phyloP scores from a whole-genome alignment of 2,797 vertebrate genomes.

The Anabas testudineus region DNA sequence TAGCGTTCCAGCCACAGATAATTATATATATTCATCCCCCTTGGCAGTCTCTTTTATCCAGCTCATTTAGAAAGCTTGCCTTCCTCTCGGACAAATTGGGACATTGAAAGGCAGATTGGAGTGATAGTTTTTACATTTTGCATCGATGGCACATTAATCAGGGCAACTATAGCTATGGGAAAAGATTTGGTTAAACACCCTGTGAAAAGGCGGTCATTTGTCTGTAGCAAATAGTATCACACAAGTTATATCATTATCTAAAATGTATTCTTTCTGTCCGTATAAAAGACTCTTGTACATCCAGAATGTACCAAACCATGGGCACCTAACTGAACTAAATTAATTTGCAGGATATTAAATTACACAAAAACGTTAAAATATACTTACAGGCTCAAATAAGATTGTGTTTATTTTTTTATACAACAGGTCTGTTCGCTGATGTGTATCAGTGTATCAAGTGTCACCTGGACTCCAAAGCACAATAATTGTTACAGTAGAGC shows the following conservation, averaged over 20 bases:
- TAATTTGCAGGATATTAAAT: conserved; percentile 39
- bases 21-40: conserved; percentile 80
- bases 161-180: conserved; percentile 59
- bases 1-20: conserved; percentile 74
- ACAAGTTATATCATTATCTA: conserved; percentile 44
- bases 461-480: conserved; percentile 11
- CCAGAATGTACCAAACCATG: conserved; percentile 18
- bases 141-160: conserved; percentile 73
- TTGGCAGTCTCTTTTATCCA: conserved; percentile 79
- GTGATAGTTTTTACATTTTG: conserved; percentile 76
- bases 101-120: conserved; percentile 78
- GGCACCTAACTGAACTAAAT: conserved; percentile 22
- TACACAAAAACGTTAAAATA: background rate
- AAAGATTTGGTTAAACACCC: conserved; percentile 44
- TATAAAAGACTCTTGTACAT: conserved; percentile 26
- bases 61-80: conserved; percentile 75
- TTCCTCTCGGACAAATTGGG: conserved; percentile 77
- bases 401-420: conserved; percentile 14
- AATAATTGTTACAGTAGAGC: background rate
- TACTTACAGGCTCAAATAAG: conserved; percentile 8
- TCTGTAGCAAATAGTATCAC: conserved; percentile 47
- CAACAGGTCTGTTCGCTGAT: conserved; percentile 14
- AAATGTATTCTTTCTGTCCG: conserved; percentile 33
- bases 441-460: background rate
- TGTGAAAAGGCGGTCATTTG: conserved; percentile 34